Evolutionary conservation across 2,797 vertebrate genomes (phyloP).

Genomic region (Lutjanus argentimaculatus): DNA sequence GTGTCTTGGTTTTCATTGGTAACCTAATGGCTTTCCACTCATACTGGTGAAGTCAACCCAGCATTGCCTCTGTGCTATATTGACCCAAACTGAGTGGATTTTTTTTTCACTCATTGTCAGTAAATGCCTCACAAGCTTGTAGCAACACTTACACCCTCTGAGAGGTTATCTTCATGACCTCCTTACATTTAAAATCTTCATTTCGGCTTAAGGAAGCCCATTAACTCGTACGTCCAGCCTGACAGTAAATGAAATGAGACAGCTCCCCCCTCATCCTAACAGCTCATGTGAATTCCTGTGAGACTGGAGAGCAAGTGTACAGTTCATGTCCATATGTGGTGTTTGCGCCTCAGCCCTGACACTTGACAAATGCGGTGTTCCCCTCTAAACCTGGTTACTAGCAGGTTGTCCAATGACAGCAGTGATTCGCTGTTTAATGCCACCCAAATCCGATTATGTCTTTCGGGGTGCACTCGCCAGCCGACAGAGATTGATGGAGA

Average conservation of each 20-base stretch:
- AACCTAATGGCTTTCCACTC: neutral
- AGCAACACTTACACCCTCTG: constrained; percentile 29
- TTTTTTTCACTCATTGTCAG: constrained; percentile 5
- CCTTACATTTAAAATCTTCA: constrained; percentile 49
- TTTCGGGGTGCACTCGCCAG: constrained; percentile 67
- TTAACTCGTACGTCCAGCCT: constrained; percentile 62
- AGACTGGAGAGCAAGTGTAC: constrained; percentile 51
- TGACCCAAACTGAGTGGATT: neutral
- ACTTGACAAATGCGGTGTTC: constrained; percentile 83
- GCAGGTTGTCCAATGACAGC: constrained; percentile 74
- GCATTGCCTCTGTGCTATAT: neutral
- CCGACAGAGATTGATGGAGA: constrained; percentile 85
- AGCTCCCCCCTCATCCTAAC: constrained; percentile 33
- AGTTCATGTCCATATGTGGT: constrained; percentile 58
- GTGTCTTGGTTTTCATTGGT: neutral
- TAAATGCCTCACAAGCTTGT: constrained; percentile 7
- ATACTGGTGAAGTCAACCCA: neutral
- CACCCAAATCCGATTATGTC: constrained; percentile 85
- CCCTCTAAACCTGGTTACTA: constrained; percentile 83
- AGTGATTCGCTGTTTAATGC: constrained; percentile 84
- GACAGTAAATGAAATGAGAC: constrained; percentile 72
- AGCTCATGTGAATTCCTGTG: constrained; percentile 56
- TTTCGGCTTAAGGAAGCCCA: constrained; percentile 65
- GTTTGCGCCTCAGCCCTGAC: constrained; percentile 73
- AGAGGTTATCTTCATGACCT: constrained; percentile 40